Conservation (phyloP, 2,797 vertebrate species). For the Odontamblyopus rebecca region DNA sequence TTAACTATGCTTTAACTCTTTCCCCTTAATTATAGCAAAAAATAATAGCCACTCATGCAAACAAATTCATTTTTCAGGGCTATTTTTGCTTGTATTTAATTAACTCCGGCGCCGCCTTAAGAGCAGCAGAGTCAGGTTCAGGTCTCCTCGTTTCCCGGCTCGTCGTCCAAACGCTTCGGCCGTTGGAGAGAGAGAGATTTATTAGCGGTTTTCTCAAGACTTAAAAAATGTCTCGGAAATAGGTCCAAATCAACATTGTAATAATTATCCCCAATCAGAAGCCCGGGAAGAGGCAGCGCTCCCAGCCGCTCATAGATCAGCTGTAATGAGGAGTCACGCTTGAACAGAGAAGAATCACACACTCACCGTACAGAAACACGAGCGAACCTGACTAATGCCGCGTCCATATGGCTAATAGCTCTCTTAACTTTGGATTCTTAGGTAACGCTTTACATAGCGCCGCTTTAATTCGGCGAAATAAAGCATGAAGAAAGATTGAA, state of each 20-base stretch:
- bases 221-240: constrained; percentile 10
- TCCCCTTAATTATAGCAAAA: not conserved
- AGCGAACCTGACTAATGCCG: not conserved
- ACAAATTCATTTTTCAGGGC: not conserved
- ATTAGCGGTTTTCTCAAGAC: constrained; percentile 6
- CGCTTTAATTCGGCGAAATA: no score
- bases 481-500: no score
- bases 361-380: not conserved
- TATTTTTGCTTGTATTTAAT: not conserved
- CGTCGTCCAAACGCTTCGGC: not conserved
- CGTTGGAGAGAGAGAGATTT: not conserved
- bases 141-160: constrained; percentile 1
- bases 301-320: constrained; percentile 9
- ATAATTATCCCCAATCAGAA: constrained; percentile 14
- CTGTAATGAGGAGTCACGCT: constrained; percentile 15
- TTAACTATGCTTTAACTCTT: not conserved
- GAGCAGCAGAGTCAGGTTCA: not conserved
- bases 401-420: not conserved
- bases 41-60: not conserved
- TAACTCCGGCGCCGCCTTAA: not conserved
- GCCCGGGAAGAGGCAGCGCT: not conserved
- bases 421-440: not conserved
- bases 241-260: constrained; percentile 3
- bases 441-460: no score
- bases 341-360: not conserved